phyloP scores from a whole-genome alignment of 2,113 vertebrate genomes.

The Rhinopithecus roxellana region DNA sequence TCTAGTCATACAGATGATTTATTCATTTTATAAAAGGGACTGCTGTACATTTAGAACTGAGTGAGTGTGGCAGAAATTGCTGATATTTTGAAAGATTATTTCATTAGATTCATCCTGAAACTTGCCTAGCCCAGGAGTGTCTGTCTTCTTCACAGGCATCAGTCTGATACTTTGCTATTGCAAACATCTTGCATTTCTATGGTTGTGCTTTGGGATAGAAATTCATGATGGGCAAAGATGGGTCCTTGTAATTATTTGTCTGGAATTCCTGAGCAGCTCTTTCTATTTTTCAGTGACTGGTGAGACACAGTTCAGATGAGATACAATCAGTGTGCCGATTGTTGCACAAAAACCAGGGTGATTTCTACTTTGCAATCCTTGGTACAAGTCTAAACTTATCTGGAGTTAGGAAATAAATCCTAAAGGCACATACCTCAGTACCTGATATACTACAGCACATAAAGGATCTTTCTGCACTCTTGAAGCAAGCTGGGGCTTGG shows the following conservation, averaged over 20 bases:
- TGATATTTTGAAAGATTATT: constrained; percentile 72
- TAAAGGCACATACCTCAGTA: constrained; percentile 49
- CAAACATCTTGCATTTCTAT: not conserved
- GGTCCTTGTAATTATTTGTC: constrained; percentile 31
- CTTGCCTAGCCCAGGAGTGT: constrained; percentile 5
- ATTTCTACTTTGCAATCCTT: constrained; percentile 44
- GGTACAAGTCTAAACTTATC: constrained; percentile 66
- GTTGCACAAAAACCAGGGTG: not conserved
- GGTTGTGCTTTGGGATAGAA: not conserved
- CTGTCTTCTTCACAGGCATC: not conserved
- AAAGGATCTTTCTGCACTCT: constrained; percentile 27
- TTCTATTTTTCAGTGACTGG: constrained; percentile 56
- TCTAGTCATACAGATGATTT: constrained; percentile 14
- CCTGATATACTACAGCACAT: not conserved
- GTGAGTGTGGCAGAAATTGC: constrained; percentile 56
- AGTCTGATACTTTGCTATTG: not conserved
- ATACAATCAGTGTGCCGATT: constrained; percentile 33
- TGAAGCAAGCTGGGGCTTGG: constrained; percentile 60
- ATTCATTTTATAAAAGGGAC: constrained; percentile 67
- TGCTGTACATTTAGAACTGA: constrained; percentile 67
- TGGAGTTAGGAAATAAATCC: constrained; percentile 52
- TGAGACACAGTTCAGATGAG: constrained; percentile 62
- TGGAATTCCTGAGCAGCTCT: constrained; percentile 43
- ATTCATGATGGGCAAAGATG: constrained; percentile 6
- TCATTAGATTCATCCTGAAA: constrained; percentile 32